Evolutionary conservation across 1,140 invertebrate species (phyloP).

Genomic region (Drosophila kanapiae): DNA sequence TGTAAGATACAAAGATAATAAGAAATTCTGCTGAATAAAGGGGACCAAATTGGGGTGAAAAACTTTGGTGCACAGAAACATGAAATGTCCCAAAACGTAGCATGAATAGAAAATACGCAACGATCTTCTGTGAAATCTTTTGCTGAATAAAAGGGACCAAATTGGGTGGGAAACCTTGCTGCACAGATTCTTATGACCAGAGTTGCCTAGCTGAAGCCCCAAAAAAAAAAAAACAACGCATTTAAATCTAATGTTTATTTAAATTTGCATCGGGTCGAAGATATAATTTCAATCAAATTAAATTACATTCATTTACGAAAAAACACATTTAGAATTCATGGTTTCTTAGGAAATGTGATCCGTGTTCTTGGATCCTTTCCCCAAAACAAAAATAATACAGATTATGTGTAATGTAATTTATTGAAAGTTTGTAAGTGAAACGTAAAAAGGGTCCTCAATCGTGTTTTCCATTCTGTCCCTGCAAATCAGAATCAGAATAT

Average conservation of each 20-base stretch:
- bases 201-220: too few relatives aligned
- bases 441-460: not conserved
- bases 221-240: not conserved
- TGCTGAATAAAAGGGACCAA: not conserved
- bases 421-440: conserved; percentile 11
- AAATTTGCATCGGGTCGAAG: conserved; percentile 18
- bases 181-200: too few relatives aligned
- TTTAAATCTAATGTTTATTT: conserved; percentile 33
- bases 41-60: too few relatives aligned
- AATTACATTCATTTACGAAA: conserved; percentile 12
- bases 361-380: not conserved
- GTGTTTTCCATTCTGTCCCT: not conserved
- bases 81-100: too few relatives aligned
- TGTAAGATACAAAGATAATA: too few relatives aligned
- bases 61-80: too few relatives aligned
- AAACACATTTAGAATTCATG: not conserved
- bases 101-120: too few relatives aligned
- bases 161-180: not conserved
- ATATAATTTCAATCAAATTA: conserved; percentile 6
- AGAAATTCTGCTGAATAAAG: too few relatives aligned
- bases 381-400: conserved; percentile 17
- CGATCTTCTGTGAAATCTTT: too few relatives aligned
- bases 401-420: conserved; percentile 21
- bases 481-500: conserved; percentile 20
- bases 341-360: not conserved